Percentiles rank a stretch among this genome's conserved stretches.
phyloP scores from a whole-genome alignment of 2,888 invertebrate genomes.

The Cyclophora punctaria region DNA sequence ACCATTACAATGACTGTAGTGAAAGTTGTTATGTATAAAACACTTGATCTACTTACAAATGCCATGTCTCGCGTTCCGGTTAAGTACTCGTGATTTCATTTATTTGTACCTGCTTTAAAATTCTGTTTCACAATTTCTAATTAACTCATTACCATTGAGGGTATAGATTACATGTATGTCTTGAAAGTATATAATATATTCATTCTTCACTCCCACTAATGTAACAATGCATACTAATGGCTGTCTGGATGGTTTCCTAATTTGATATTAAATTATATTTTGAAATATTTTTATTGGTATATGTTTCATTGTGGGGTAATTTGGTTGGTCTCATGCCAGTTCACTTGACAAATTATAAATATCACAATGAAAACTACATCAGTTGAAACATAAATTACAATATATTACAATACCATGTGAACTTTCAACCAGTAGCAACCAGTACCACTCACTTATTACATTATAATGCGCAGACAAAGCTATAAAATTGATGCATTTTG shows the following conservation, averaged over 20 bases:
- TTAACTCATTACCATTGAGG: slow-evolving; percentile 63
- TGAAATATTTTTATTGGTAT: slow-evolving; percentile 24
- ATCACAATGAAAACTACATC: slow-evolving; percentile 13
- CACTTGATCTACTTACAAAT: slow-evolving; percentile 76
- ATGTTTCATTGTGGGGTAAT: slow-evolving; percentile 22
- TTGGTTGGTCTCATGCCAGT: slow-evolving; percentile 8
- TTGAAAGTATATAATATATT: slow-evolving; percentile 35
- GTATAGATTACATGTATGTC: slow-evolving; percentile 42
- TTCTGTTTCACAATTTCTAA: slow-evolving; percentile 74
- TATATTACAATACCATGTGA: slow-evolving; percentile 17
- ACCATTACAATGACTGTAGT: slow-evolving; percentile 76
- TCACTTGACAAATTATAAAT: slow-evolving; percentile 4
- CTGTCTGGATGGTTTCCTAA: slow-evolving; percentile 32
- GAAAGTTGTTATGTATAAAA: slow-evolving; percentile 76
- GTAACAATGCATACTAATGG: slow-evolving; percentile 35
- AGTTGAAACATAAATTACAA: slow-evolving; percentile 13
- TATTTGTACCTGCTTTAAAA: slow-evolving; percentile 72
- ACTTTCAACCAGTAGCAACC: slow-evolving; percentile 8
- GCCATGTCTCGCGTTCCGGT: slow-evolving; percentile 75
- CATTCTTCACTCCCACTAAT: slow-evolving; percentile 24
- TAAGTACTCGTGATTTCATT: slow-evolving; percentile 75
- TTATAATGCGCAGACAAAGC: no score
- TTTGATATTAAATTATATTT: slow-evolving; percentile 24
- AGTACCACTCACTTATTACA: no score
- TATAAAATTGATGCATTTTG: no score